A percentile compares a stretch with the other conserved stretches of the same genome.
phyloP scores from a whole-genome alignment of 2,113 vertebrate species.

The Sakesphorus luctuosus region DNA sequence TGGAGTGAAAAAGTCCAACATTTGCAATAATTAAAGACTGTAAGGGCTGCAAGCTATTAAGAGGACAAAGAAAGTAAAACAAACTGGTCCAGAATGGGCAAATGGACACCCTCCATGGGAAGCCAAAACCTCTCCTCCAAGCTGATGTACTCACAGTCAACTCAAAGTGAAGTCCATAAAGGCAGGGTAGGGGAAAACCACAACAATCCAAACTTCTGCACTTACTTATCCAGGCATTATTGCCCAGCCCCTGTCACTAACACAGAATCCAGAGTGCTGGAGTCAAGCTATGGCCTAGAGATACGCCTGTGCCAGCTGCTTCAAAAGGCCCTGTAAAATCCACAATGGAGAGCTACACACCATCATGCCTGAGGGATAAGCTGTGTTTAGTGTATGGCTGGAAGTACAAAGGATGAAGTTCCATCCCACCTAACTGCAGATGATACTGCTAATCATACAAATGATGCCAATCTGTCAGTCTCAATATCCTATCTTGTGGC shows the following conservation, averaged over 20 bases:
- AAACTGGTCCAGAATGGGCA: neutral
- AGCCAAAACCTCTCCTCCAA: neutral
- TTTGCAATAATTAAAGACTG: conserved; percentile 48
- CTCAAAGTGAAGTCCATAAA: neutral
- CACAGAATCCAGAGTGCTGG: neutral
- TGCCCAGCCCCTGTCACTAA: neutral
- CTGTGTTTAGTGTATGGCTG: neutral
- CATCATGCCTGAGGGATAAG: neutral
- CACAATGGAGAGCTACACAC: neutral
- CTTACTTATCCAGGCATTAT: neutral
- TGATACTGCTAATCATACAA: conserved; percentile 12
- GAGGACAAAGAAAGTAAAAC: conserved; percentile 36
- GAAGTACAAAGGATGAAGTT: neutral
- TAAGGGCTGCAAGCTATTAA: conserved; percentile 22
- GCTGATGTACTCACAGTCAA: neutral
- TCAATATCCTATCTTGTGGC: conserved; percentile 29
- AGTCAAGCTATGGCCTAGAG: conserved; percentile 7
- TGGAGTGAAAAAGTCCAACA: conserved; percentile 47
- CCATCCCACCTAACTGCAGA: neutral
- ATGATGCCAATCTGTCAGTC: neutral
- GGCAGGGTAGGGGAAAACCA: fast-evolving
- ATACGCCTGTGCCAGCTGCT: conserved; percentile 15
- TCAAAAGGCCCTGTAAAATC: conserved; percentile 9
- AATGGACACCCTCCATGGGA: neutral
- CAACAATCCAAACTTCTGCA: neutral